Evolutionary conservation across 1,140 invertebrate species (phyloP).

Genomic region (Brachionus manjavacas): DNA sequence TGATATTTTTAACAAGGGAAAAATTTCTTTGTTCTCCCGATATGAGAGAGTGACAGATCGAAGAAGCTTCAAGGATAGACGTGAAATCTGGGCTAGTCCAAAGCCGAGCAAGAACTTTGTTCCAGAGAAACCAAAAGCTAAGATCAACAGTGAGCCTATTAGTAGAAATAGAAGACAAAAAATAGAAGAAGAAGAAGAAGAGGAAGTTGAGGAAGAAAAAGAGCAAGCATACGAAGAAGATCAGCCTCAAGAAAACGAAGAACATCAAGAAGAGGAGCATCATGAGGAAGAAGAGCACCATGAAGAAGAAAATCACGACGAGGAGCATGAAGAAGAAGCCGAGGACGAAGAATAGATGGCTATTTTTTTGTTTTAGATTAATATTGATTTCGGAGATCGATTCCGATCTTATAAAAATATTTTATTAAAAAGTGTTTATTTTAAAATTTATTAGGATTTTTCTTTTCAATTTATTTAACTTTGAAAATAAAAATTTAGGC

Average conservation of each 20-base stretch:
- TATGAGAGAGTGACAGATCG: slow-evolving; percentile 43
- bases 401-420: background rate
- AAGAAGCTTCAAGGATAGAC: slow-evolving; percentile 42
- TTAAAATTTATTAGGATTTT: slow-evolving; percentile 4
- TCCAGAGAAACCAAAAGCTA: slow-evolving; percentile 41
- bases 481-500: background rate
- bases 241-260: background rate
- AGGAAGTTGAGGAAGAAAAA: slow-evolving; percentile 40
- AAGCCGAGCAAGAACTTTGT: background rate
- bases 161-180: background rate
- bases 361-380: background rate
- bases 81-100: background rate
- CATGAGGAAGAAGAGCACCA: background rate
- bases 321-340: background rate
- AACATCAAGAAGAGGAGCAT: background rate
- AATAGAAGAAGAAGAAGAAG: slow-evolving; percentile 29
- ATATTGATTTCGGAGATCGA: background rate
- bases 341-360: slow-evolving; percentile 21
- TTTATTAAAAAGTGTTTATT: background rate
- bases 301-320: background rate
- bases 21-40: slow-evolving; percentile 43
- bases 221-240: background rate
- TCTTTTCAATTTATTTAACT: slow-evolving; percentile 21
- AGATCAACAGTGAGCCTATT: background rate
- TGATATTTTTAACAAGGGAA: slow-evolving; percentile 2